Evolutionary conservation across 2,888 invertebrate species (phyloP).

Genomic region (Thera obeliscata): DNA sequence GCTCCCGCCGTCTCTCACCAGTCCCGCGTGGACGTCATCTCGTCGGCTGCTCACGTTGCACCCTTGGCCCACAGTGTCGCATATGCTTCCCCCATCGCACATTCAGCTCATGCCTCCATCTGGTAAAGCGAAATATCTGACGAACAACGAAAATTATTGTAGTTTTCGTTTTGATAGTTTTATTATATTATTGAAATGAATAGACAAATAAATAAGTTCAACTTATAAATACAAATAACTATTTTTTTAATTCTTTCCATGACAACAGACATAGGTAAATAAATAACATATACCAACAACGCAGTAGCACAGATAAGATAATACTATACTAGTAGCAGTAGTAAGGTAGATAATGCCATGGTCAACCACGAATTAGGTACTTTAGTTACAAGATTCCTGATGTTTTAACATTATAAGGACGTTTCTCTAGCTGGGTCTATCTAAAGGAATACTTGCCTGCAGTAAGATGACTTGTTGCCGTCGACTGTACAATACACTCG

Average conservation of each 20-base stretch:
- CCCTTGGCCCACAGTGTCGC: constrained; percentile 64
- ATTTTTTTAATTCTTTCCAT: constrained; percentile 27
- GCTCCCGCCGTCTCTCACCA: constrained; percentile 79
- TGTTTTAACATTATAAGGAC: too few relatives aligned
- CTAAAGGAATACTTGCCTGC: too few relatives aligned
- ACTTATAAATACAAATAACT: constrained; percentile 37
- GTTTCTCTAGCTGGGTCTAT: too few relatives aligned
- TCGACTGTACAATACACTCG: too few relatives aligned
- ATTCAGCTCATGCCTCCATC: constrained; percentile 53
- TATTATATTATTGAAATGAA: constrained; percentile 62
- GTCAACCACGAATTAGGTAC: too few relatives aligned
- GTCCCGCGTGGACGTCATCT: constrained; percentile 67
- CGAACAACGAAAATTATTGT: constrained; percentile 55
- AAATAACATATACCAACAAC: too few relatives aligned
- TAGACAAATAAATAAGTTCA: constrained; percentile 61
- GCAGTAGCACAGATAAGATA: too few relatives aligned
- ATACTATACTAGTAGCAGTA: too few relatives aligned
- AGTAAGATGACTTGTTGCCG: too few relatives aligned
- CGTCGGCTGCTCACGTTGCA: constrained; percentile 56
- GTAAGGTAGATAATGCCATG: too few relatives aligned
- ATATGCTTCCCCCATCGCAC: constrained; percentile 60
- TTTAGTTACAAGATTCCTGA: too few relatives aligned
- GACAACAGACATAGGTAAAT: too few relatives aligned
- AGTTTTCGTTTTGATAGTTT: constrained; percentile 70
- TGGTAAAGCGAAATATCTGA: constrained; percentile 67